Evolutionary conservation across 2,113 vertebrate genomes (phyloP).

Genomic region (Hippocampus barbouri): DNA sequence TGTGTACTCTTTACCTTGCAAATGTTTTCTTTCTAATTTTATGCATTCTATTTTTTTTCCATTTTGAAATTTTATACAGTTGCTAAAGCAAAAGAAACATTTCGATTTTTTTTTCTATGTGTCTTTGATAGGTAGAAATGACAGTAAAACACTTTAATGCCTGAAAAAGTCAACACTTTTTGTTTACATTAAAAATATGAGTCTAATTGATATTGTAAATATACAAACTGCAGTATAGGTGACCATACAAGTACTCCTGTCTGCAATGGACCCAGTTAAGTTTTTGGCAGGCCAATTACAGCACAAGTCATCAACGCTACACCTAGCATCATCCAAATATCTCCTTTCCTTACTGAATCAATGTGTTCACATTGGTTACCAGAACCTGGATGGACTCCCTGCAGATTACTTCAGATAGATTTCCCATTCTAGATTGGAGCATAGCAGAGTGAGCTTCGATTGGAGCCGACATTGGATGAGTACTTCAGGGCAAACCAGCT

Average conservation of each 20-base stretch:
- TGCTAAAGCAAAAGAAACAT: too few species aligned
- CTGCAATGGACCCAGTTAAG: conserved; percentile 45
- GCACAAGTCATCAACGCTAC: conserved; percentile 23
- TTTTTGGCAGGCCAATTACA: conserved; percentile 65
- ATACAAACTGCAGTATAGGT: conserved; percentile 13
- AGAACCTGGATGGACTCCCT: conserved; percentile 55
- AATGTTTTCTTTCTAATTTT: too few species aligned
- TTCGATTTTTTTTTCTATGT: too few species aligned
- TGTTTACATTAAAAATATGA: too few species aligned
- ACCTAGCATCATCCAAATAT: conserved; percentile 55
- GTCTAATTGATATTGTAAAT: not conserved
- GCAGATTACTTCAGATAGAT: conserved; percentile 71
- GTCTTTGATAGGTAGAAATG: too few species aligned
- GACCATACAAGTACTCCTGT: conserved; percentile 54
- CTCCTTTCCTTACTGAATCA: conserved; percentile 67
- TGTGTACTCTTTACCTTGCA: too few species aligned
- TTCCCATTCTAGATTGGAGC: conserved; percentile 80
- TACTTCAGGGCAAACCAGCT: conserved; percentile 97
- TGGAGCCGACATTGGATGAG: conserved; percentile 84
- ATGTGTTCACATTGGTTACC: conserved; percentile 69
- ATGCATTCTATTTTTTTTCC: too few species aligned
- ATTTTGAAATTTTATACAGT: too few species aligned
- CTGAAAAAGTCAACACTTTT: too few species aligned
- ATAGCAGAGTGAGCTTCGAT: conserved; percentile 88
- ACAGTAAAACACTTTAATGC: too few species aligned